Evolutionary conservation across 1,140 invertebrate genomes (phyloP).

Genomic region (Halyomorpha halys): DNA sequence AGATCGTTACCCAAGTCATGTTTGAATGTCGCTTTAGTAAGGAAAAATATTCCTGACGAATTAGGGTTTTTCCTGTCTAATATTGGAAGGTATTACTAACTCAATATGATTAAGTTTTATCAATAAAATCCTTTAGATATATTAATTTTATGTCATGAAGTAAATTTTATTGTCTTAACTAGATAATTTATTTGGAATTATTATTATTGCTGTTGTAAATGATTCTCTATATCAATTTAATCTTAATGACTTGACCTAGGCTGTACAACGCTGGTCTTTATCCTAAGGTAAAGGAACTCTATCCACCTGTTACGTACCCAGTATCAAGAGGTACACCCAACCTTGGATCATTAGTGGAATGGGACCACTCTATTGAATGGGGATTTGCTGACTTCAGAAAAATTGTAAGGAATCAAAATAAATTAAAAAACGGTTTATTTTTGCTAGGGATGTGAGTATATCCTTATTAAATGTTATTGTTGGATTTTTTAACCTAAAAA

Average conservation of each 20-base stretch:
- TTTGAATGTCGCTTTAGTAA: slow-evolving; percentile 66
- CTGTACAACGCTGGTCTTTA: slow-evolving; percentile 69
- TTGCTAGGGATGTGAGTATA: too few relatives aligned
- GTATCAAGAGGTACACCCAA: slow-evolving; percentile 83
- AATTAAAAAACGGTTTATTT: too few relatives aligned
- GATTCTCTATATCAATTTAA: not conserved
- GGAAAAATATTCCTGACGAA: slow-evolving; percentile 52
- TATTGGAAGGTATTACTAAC: slow-evolving; percentile 71
- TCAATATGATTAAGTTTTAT: slow-evolving; percentile 35
- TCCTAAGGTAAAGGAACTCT: slow-evolving; percentile 60
- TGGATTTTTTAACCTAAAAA: too few relatives aligned
- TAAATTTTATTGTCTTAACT: too few relatives aligned
- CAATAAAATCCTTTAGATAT: too few relatives aligned
- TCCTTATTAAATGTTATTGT: too few relatives aligned
- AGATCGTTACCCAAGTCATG: slow-evolving; percentile 48
- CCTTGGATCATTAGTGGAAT: slow-evolving; percentile 69
- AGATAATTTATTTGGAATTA: too few relatives aligned
- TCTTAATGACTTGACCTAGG: slow-evolving; percentile 38
- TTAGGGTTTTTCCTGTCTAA: slow-evolving; percentile 54
- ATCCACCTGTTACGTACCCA: slow-evolving; percentile 64
- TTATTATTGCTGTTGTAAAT: too few relatives aligned
- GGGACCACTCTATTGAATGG: slow-evolving; percentile 84
- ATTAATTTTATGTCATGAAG: too few relatives aligned
- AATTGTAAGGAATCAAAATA: slow-evolving; percentile 32
- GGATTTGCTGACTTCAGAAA: slow-evolving; percentile 57